Evolutionary conservation across 23 tunicate species (phyloP).

Genomic region (Botrylloides violaceus): DNA sequence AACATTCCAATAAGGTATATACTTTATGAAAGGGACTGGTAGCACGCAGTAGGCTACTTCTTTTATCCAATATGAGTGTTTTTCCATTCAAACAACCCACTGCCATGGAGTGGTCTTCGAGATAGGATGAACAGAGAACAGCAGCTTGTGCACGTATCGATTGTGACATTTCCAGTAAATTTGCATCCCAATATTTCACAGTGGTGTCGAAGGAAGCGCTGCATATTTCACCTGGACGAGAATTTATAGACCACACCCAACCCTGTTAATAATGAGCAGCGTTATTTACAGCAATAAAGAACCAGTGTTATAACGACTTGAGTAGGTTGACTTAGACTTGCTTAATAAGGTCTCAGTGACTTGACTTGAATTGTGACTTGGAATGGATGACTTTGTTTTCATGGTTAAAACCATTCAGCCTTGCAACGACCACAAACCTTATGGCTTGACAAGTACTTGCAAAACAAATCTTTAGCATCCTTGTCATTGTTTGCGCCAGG

Average conservation of each 20-base stretch:
- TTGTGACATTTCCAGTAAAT: neutral
- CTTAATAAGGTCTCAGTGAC: neutral
- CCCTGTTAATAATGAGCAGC: slow-evolving; percentile 1
- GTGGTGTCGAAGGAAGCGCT: slow-evolving; percentile 25
- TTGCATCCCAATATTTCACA: slow-evolving; percentile 4
- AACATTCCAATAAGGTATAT: too few relatives aligned
- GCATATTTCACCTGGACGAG: slow-evolving; percentile 6
- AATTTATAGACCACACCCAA: slow-evolving; percentile 24
- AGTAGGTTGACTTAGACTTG: neutral
- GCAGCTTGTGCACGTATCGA: slow-evolving; percentile 1
- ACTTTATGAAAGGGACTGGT: too few relatives aligned
- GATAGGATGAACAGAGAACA: slow-evolving; percentile 16
- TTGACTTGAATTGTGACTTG: too few relatives aligned
- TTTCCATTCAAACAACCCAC: slow-evolving; percentile 16
- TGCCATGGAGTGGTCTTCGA: slow-evolving; percentile 8
- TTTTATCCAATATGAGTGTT: slow-evolving; percentile 3
- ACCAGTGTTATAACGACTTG: neutral
- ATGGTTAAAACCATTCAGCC: too few relatives aligned
- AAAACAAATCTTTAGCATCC: neutral
- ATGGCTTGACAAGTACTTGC: neutral
- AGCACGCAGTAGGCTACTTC: too few relatives aligned
- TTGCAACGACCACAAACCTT: neutral
- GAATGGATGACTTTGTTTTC: too few relatives aligned
- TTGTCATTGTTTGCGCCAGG: neutral
- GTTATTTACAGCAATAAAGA: neutral